These are phyloP conservation scores for Lathamus discolor DNA, from an alignment of 2,113 vertebrate genomes.

Conservation along the genomic window DNA sequence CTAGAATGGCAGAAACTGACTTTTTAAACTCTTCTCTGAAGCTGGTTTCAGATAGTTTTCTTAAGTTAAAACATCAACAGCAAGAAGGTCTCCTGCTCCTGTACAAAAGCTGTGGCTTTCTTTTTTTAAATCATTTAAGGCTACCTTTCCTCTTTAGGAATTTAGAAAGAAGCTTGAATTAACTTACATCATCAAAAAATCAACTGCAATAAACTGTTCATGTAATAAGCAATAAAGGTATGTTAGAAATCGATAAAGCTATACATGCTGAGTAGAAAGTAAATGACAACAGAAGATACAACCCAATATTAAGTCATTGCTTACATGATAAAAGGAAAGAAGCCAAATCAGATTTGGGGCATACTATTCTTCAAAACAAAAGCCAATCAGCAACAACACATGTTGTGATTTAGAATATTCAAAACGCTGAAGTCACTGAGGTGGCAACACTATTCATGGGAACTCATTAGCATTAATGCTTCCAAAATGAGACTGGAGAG, in stretches of 20 bases:
- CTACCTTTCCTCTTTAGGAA: background rate
- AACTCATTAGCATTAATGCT: background rate
- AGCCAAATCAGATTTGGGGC: background rate
- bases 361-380: background rate
- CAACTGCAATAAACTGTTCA: background rate
- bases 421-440: background rate
- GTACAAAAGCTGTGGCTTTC: background rate
- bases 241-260: background rate
- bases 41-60: background rate
- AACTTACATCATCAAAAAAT: background rate
- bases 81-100: background rate
- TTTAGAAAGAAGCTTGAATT: background rate
- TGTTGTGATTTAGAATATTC: background rate
- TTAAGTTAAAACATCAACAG: background rate
- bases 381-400: background rate
- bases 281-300: background rate
- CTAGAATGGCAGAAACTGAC: background rate
- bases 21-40: background rate
- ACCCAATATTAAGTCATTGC: background rate
- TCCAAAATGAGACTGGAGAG: background rate
- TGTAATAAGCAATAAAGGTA: background rate
- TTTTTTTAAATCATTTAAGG: background rate
- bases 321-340: background rate
- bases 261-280: background rate
- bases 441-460: background rate